Base-by-base conservation (phyloP, 2,113 vertebrate species). In the Henicopernis longicauda region DNA sequence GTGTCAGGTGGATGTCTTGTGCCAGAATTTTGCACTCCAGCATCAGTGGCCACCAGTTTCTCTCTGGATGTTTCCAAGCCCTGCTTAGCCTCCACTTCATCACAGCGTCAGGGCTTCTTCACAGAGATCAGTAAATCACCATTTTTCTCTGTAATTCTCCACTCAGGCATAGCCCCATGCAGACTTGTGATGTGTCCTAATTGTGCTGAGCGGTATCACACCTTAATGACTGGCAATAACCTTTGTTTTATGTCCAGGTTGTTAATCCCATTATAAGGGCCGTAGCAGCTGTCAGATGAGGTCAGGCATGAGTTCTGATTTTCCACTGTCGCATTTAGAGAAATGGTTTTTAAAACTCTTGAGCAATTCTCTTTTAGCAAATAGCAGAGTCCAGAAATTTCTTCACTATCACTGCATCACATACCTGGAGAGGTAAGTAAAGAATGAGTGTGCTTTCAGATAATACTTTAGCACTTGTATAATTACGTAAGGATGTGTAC, bases 211-310 rank as follows among this genome's bases (percentile, higher is more conserved):
- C 16, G 1, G 62, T 86, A 76, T 62, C 86, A 78, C 79, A 93
- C 76, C 79, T 86, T 94, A 95, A 95, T 83, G 89, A 95, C 90
- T 57, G 72, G 86, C 79, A 94, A 63, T 97, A 94, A 93, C 70
- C 55, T 94, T 77, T 91, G 82, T 31, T 92, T 86, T 95, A 83
- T 86, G 84, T 94, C 82, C 91, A 93, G 84, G 77, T 82, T 89
- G 84, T 88, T 95, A 97, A 95, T 97, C 82, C 96, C 65, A 96
- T 97, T 94, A 95, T 91, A 97, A 93, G 91, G 88, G 90, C 65
- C 3, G 0, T 16, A 94, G 95, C 59, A 95, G 61, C 93, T 86
- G 92, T 91, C 89, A 86, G 66, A 91, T 85, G 71, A 93, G 94
- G 86, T 96, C 95, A 95, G 58, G 54, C 69, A 92, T 95, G 74